Percentiles rank a stretch among this genome's conserved stretches.
phyloP scores from a whole-genome alignment of 1,140 invertebrate genomes.

The Temnothorax nylanderi region DNA sequence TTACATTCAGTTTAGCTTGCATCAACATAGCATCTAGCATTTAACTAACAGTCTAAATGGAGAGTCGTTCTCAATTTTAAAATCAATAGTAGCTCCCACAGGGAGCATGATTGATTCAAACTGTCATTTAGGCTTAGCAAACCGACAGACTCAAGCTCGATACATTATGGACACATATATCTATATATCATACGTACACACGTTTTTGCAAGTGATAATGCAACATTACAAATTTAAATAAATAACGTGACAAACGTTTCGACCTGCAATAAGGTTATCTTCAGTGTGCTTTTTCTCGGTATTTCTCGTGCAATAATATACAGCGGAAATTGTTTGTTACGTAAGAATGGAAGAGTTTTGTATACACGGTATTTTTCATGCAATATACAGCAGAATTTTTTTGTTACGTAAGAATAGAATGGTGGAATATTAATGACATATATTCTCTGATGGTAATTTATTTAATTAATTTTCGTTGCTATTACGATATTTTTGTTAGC shows the following conservation, averaged over 20 bases:
- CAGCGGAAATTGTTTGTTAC: no score
- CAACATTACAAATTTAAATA: no score
- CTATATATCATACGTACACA: no score
- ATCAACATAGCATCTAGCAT: background rate
- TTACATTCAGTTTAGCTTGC: conserved; percentile 36
- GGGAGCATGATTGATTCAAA: background rate
- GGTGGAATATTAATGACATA: background rate
- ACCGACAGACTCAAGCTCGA: background rate
- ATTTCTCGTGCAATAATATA: no score
- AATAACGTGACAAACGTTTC: no score
- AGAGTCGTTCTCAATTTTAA: conserved; percentile 33
- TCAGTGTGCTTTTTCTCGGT: no score
- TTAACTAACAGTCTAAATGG: conserved; percentile 11
- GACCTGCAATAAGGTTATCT: no score
- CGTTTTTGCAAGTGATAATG: no score
- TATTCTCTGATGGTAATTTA: background rate
- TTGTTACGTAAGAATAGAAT: conserved; percentile 5
- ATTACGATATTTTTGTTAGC: background rate
- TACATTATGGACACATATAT: background rate
- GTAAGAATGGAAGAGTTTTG: no score
- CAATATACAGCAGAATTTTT: background rate
- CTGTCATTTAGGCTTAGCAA: background rate
- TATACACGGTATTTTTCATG: background rate
- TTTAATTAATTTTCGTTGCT: background rate
- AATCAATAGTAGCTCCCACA: background rate